phyloP scores from a whole-genome alignment of 2,797 vertebrate genomes.

The Pteropus rufus region DNA sequence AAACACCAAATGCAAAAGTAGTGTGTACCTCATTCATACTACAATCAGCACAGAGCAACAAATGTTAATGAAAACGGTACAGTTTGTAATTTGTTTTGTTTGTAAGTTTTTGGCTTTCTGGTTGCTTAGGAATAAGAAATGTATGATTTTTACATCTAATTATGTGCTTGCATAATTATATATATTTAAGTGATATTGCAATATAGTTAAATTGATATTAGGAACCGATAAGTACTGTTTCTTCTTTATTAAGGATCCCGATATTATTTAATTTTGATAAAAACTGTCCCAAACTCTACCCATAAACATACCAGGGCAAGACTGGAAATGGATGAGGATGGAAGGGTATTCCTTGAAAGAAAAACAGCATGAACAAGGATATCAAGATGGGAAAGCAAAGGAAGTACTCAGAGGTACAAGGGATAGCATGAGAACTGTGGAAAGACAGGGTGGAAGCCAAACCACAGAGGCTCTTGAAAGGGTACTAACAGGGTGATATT shows the following conservation, averaged over 20 bases:
- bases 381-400: neutral
- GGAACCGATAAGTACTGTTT: neutral
- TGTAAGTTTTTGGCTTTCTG: neutral
- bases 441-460: neutral
- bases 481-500: neutral
- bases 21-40: neutral
- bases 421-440: neutral
- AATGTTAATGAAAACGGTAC: neutral
- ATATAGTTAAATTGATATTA: slow-evolving; percentile 5
- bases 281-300: neutral
- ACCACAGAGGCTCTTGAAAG: neutral
- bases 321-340: neutral
- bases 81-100: neutral
- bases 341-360: neutral
- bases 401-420: neutral
- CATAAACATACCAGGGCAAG: neutral
- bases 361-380: neutral
- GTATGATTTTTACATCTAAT: neutral
- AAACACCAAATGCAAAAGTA: neutral
- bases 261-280: neutral
- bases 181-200: neutral
- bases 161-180: neutral
- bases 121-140: neutral
- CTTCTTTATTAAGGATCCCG: neutral
- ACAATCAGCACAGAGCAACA: neutral